These are phyloP conservation scores for Lordiphosa andalusiaca DNA, from an alignment of 2,888 invertebrate genomes.

Conservation along the genomic window DNA sequence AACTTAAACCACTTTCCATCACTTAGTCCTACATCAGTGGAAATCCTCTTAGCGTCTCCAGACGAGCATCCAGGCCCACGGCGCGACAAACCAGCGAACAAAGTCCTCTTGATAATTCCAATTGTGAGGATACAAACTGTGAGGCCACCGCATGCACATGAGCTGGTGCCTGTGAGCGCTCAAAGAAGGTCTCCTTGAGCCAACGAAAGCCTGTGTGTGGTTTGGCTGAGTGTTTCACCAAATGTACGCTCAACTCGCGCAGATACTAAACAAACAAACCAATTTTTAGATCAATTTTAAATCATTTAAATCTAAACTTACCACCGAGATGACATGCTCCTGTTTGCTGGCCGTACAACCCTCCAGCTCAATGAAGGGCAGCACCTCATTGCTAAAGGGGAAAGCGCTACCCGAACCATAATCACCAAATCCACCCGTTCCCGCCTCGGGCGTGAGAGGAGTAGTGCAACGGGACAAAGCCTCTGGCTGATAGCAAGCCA, in stretches of 20 bases:
- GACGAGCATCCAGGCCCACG: conserved; percentile 84
- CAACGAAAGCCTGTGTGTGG: conserved; percentile 80
- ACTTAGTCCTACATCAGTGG: conserved; percentile 85
- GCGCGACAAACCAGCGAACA: conserved; percentile 88
- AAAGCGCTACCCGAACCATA: conserved; percentile 80
- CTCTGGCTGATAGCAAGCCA: conserved; percentile 93
- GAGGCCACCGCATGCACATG: conserved; percentile 91
- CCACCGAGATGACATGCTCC: conserved; percentile 92
- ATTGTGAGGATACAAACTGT: conserved; percentile 89
- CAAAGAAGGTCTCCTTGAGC: conserved; percentile 80
- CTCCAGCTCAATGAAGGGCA: conserved; percentile 91
- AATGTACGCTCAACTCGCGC: conserved; percentile 91
- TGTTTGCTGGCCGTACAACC: conserved; percentile 93
- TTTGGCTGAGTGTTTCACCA: conserved; percentile 84
- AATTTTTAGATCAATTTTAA: not conserved
- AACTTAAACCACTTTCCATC: not conserved
- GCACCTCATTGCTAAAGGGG: conserved; percentile 81
- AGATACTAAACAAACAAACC: conserved; percentile 83
- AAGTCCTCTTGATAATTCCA: conserved; percentile 88
- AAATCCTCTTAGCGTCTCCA: conserved; percentile 89
- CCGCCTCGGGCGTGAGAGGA: conserved; percentile 87
- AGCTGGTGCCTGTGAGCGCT: conserved; percentile 83
- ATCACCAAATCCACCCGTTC: conserved; percentile 81
- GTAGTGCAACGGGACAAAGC: conserved; percentile 91
- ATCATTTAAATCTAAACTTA: conserved; percentile 75